Evolutionary conservation across 2,797 vertebrate species (phyloP).

Genomic region (Percopsis omiscomaycus): DNA sequence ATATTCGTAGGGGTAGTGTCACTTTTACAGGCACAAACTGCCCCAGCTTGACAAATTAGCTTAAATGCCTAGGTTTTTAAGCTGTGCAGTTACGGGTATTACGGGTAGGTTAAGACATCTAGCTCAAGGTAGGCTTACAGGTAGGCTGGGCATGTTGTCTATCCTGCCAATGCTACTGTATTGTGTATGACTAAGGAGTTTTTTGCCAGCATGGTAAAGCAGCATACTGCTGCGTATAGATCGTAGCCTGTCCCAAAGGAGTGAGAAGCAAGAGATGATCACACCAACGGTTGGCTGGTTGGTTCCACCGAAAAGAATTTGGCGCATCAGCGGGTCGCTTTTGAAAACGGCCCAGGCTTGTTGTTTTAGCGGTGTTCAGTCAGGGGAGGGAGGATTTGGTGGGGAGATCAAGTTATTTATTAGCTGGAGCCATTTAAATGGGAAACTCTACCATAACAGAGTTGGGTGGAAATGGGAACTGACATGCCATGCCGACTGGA

Average conservation of each 20-base stretch:
- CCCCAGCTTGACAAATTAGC: constrained; percentile 21
- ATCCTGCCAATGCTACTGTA: constrained; percentile 7
- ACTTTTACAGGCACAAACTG: constrained; percentile 7
- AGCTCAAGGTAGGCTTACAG: no score
- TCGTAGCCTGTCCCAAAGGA: constrained; percentile 59
- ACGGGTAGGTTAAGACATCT: no score
- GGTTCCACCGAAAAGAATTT: constrained; percentile 75
- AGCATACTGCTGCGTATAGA: constrained; percentile 28
- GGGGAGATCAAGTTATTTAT: constrained; percentile 82
- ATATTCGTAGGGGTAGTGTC: constrained; percentile 12
- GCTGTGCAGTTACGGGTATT: no score
- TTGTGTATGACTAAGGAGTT: constrained; percentile 9
- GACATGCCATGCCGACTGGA: constrained; percentile 72
- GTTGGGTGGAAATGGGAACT: constrained; percentile 76
- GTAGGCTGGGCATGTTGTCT: no score
- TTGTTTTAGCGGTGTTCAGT: constrained; percentile 78
- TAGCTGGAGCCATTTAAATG: constrained; percentile 77
- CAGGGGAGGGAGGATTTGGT: constrained; percentile 78
- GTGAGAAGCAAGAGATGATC: constrained; percentile 70
- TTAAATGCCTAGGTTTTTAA: constrained; percentile 10
- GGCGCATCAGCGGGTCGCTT: constrained; percentile 79
- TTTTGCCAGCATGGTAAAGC: constrained; percentile 35
- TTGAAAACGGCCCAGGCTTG: constrained; percentile 75
- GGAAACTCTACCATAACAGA: constrained; percentile 65
- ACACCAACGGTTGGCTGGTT: constrained; percentile 64